A percentile compares a stretch with the other conserved stretches of the same genome.
Conservation (phyloP, 1,140 invertebrate species). For the Ceratina calcarata region DNA sequence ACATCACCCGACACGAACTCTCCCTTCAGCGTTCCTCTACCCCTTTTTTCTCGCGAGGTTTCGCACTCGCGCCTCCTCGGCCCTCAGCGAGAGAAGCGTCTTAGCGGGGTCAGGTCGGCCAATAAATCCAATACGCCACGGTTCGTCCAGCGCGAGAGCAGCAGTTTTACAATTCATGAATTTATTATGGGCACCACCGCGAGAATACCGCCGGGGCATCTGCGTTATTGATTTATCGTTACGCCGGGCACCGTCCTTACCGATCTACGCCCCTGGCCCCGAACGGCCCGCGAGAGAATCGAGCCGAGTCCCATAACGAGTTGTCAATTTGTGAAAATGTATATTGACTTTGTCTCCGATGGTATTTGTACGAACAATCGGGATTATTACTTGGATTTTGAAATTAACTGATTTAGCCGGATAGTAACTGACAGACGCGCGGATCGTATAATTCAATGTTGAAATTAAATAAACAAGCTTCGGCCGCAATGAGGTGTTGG, state of each 20-base stretch:
- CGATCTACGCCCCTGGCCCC: constrained; percentile 53
- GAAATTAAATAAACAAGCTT: not conserved
- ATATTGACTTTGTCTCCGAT: too few species aligned
- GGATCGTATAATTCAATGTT: constrained; percentile 7
- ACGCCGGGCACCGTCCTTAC: constrained; percentile 60
- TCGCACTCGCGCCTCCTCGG: constrained; percentile 50
- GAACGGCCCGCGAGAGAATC: constrained; percentile 19
- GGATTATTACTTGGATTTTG: too few species aligned
- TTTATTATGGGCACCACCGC: constrained; percentile 77
- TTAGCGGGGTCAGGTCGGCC: constrained; percentile 77
- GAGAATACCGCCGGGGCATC: constrained; percentile 66
- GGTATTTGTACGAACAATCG: too few species aligned
- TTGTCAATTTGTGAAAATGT: too few species aligned
- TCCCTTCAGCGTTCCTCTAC: constrained; percentile 44
- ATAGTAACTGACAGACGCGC: too few species aligned
- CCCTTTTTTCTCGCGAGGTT: constrained; percentile 30
- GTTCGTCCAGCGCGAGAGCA: constrained; percentile 76
- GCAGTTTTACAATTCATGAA: constrained; percentile 80
- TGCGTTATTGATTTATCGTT: constrained; percentile 78
- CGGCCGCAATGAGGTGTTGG: not conserved
- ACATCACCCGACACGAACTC: constrained; percentile 65
- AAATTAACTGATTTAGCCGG: constrained; percentile 11
- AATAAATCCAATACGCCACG: constrained; percentile 80
- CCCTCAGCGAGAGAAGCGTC: constrained; percentile 62
- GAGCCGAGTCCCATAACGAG: constrained; percentile 27